Conservation (phyloP, 2,113 vertebrate genomes). For the Kryptolebias marmoratus region DNA sequence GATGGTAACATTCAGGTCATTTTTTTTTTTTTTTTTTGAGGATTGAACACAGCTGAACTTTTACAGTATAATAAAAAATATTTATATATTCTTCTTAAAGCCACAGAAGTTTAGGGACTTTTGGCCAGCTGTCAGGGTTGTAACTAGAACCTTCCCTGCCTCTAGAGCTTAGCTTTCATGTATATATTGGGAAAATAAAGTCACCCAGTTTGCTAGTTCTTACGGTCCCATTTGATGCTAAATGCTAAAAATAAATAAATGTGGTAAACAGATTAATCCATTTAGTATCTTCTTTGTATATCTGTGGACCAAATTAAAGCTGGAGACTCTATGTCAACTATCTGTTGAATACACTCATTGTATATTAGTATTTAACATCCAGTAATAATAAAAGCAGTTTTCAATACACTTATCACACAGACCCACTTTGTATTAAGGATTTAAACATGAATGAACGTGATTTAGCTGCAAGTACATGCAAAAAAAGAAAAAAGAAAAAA, state of each 20-base stretch:
- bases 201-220: neutral
- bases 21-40: conserved; percentile 22
- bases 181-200: neutral
- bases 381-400: conserved; percentile 11
- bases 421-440: conserved; percentile 38
- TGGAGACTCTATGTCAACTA: conserved; percentile 2
- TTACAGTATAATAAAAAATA: neutral
- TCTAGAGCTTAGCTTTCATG: neutral
- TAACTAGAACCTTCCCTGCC: conserved; percentile 13
- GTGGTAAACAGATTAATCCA: neutral
- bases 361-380: neutral
- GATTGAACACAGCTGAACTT: neutral
- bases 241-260: neutral
- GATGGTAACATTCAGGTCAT: conserved; percentile 14
- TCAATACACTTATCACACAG: conserved; percentile 28
- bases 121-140: conserved; percentile 1
- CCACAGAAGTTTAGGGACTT: neutral
- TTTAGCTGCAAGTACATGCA: conserved; percentile 17
- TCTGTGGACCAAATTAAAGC: conserved; percentile 2
- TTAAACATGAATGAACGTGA: conserved; percentile 33
- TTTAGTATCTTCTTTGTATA: neutral
- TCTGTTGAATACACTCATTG: conserved; percentile 13
- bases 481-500: conserved; percentile 27
- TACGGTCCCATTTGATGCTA: neutral
- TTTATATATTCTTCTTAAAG: too few relatives aligned